Base-by-base conservation (phyloP, 2,797 vertebrate species). In the Arrhamphus sclerolepis region DNA sequence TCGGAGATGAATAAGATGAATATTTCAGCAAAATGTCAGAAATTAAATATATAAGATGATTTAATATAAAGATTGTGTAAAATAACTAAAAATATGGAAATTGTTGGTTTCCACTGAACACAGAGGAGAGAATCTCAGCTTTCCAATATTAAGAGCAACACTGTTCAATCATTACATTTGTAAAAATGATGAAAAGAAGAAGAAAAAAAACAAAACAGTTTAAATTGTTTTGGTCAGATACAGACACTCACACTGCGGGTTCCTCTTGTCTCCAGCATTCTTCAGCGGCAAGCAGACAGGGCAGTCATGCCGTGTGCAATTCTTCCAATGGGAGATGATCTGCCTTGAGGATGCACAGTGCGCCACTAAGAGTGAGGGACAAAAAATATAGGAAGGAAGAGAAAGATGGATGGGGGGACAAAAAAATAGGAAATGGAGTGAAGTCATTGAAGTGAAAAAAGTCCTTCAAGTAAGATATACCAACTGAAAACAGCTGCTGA, bases 281-380 rank as follows among this genome's bases (percentile, higher is more conserved):
- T 99, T 99, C 70, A 99, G 93, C 2, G 97, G 97, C 73, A 98
- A 91, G 87, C 97, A 99, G 19, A 99, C 97, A 66, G 97, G 97
- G 88, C 97, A 99, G 82, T 99, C 97, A 7, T 98, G 97, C 41
- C 97, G 92, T 0, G 97, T 99, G 87, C 97, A 99, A 79, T 99
- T 99, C 92, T 99, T 99, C 97, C 97, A 99, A 83, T 99, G 97
- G 9, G 97, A 99, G 92, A 99, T 99, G 90, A 99, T 99, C 92
- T 99, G 97, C 91, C 97, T 93, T 56, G 97, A 98, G 83, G 97
- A 99, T 14, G 97, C 97, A 46, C 97, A 99, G 78, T 99, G 97
- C 62, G 97, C 96, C 69, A 93, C 93, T 93, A 71, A 58, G 22
- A 26, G 62, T 2, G 11, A 63, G 54, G 28, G 41, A 34, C 0